Evolutionary conservation across 2,113 vertebrate genomes (phyloP).

Genomic region (Rhineura floridana): DNA sequence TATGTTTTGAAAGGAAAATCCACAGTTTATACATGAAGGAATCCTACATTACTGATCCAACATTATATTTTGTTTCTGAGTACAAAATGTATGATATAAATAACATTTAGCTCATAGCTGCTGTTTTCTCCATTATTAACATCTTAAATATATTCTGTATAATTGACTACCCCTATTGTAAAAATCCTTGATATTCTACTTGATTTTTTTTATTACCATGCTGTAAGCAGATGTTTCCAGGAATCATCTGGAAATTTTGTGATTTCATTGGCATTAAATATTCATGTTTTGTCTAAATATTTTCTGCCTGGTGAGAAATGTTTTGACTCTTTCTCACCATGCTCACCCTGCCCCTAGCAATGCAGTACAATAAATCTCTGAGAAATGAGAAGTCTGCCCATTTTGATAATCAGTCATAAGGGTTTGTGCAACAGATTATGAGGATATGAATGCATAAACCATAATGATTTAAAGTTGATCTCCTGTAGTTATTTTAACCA

Average conservation of each 20-base stretch:
- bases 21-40: neutral
- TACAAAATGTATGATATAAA: neutral
- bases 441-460: neutral
- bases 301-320: neutral
- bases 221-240: neutral
- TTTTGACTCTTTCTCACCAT: neutral
- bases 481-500: neutral
- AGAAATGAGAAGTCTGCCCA: neutral
- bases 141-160: neutral
- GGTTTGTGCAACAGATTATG: neutral
- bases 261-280: conserved; percentile 4
- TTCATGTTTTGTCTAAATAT: conserved; percentile 28
- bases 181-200: neutral
- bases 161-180: neutral
- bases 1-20: neutral
- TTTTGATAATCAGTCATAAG: neutral
- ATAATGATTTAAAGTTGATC: neutral
- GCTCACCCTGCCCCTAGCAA: neutral
- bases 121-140: neutral
- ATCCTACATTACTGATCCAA: neutral
- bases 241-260: neutral
- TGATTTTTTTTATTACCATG: neutral
- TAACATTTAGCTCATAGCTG: neutral
- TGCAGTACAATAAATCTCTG: neutral
- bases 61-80: neutral